phyloP scores from a whole-genome alignment of 2,888 invertebrate species.

The Ectemnius cavifrons region DNA sequence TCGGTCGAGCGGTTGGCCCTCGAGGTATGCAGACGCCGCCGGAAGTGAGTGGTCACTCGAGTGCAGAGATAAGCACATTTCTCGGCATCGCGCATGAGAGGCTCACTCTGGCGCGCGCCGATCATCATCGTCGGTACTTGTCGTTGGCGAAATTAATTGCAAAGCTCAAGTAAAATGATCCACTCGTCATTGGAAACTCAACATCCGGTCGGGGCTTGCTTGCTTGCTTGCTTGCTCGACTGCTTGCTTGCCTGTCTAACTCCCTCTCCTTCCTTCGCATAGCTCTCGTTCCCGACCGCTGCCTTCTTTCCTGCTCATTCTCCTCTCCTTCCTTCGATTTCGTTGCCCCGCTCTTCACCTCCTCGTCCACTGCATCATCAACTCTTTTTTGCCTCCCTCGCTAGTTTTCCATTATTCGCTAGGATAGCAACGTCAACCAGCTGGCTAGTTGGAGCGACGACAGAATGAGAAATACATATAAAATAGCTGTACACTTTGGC shows the following conservation, averaged over 20 bases:
- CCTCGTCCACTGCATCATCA: conserved; percentile 16
- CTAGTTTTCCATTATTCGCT: conserved; percentile 21
- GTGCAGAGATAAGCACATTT: not conserved
- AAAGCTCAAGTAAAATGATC: conserved; percentile 60
- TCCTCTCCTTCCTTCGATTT: conserved; percentile 23
- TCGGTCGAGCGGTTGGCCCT: too few relatives aligned
- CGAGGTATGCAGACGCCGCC: not conserved
- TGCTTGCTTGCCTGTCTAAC: conserved; percentile 16
- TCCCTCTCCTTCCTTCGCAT: conserved; percentile 1
- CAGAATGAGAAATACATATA: conserved; percentile 19
- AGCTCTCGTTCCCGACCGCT: too few relatives aligned
- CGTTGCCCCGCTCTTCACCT: conserved; percentile 5
- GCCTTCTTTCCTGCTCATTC: conserved; percentile 22
- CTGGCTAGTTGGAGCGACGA: conserved; percentile 47
- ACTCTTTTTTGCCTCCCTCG: conserved; percentile 8
- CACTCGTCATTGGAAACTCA: conserved; percentile 62
- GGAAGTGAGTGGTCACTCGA: not conserved
- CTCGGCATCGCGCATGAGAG: not conserved
- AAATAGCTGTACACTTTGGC: conserved; percentile 32
- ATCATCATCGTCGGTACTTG: conserved; percentile 49
- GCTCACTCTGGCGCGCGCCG: conserved; percentile 1
- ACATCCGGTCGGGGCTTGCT: conserved; percentile 49
- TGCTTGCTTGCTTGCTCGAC: conserved; percentile 23
- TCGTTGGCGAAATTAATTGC: conserved; percentile 61
- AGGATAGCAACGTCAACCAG: conserved; percentile 52